Evolutionary conservation across 2,113 vertebrate genomes (phyloP).

Genomic region (Colinus virginianus): DNA sequence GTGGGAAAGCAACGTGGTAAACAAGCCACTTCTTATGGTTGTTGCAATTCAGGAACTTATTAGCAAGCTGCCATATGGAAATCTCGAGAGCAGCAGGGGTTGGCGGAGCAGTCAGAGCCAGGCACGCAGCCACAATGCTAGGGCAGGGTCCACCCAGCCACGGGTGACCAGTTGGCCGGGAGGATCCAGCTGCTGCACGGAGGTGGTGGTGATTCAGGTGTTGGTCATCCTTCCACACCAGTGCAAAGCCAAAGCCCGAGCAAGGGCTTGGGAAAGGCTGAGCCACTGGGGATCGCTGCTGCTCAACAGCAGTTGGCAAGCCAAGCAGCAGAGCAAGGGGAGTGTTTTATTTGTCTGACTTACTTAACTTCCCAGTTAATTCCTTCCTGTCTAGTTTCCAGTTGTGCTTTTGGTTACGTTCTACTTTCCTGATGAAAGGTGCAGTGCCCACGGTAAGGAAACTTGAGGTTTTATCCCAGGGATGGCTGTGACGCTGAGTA

Average conservation of each 20-base stretch:
- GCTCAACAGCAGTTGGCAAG: background rate
- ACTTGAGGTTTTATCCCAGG: background rate
- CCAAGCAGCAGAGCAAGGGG: background rate
- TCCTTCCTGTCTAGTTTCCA: slow-evolving; percentile 28
- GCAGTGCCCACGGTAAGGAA: background rate
- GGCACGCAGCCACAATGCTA: background rate
- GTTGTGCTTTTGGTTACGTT: slow-evolving; percentile 44
- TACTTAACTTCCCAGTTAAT: background rate
- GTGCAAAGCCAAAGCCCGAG: background rate
- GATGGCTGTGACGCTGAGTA: background rate
- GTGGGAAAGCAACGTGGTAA: slow-evolving; percentile 24
- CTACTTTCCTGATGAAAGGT: slow-evolving; percentile 52
- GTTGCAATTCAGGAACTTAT: slow-evolving; percentile 32
- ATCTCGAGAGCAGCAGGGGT: background rate
- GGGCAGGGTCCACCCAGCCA: background rate
- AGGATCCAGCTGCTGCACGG: background rate
- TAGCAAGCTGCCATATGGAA: slow-evolving; percentile 29
- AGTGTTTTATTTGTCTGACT: background rate
- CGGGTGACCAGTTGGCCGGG: background rate
- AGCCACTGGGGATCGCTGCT: background rate
- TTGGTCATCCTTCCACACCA: background rate
- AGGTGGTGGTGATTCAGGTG: background rate
- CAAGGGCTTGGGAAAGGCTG: background rate
- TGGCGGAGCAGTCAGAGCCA: background rate
- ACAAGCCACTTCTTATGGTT: slow-evolving; percentile 52